phyloP scores from a whole-genome alignment of 2,888 invertebrate genomes.

The Epirrhoe alternata region DNA sequence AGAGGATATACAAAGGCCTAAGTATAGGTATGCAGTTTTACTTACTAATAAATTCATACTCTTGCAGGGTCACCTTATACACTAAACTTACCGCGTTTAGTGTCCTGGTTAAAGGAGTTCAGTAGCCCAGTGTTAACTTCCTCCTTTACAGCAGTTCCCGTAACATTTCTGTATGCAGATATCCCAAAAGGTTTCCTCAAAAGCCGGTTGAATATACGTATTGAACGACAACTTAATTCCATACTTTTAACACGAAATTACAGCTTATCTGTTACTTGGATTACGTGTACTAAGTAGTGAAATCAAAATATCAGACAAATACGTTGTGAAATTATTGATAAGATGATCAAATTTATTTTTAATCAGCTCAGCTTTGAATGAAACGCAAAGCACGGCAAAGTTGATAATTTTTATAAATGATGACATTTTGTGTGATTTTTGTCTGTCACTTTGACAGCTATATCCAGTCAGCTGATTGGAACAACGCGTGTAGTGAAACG shows the following conservation, averaged over 20 bases:
- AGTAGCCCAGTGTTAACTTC: constrained; percentile 65
- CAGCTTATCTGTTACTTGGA: constrained; percentile 9
- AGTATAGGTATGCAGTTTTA: too few relatives aligned
- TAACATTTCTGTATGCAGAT: constrained; percentile 58
- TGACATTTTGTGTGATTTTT: not conserved
- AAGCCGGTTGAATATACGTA: constrained; percentile 70
- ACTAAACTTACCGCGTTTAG: constrained; percentile 61
- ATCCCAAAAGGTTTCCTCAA: constrained; percentile 61
- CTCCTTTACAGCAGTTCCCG: constrained; percentile 65
- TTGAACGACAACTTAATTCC: constrained; percentile 63
- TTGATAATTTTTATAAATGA: not conserved
- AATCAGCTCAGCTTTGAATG: not conserved
- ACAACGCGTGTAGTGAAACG: not conserved
- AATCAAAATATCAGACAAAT: not conserved
- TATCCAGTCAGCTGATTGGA: not conserved
- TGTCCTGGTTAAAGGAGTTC: constrained; percentile 69
- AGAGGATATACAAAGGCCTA: too few relatives aligned
- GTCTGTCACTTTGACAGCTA: not conserved
- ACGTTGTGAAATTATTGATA: constrained; percentile 3
- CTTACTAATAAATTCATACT: not conserved
- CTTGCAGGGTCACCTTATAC: not conserved
- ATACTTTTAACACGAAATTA: constrained; percentile 46
- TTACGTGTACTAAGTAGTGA: not conserved
- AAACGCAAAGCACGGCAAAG: not conserved
- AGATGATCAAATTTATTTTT: not conserved